These are phyloP conservation scores for Heliopora coerulea DNA, from an alignment of 92 coral and sea anemone species.

Conservation along the genomic window DNA sequence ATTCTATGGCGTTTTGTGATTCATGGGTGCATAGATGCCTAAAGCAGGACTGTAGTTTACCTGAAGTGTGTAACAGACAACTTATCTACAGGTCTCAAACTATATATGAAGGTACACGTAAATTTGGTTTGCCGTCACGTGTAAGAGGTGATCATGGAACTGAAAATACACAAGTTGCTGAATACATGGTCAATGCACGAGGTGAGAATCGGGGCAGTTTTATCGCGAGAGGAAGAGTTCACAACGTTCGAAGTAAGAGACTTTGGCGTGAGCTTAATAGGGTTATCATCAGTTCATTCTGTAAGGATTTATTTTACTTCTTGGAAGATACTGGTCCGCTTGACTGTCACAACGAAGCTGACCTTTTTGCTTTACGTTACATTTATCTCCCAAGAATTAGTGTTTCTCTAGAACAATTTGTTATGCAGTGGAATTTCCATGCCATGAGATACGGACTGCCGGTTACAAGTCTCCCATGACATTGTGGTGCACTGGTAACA, in stretches of 20 bases:
- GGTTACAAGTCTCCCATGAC: slow-evolving; percentile 56
- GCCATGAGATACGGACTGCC: slow-evolving; percentile 52
- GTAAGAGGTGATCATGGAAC: slow-evolving; percentile 57
- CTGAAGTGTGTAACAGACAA: slow-evolving; percentile 57
- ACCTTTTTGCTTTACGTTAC: slow-evolving; percentile 56
- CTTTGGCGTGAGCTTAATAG: slow-evolving; percentile 55
- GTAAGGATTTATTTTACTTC: slow-evolving; percentile 56
- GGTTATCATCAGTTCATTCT: slow-evolving; percentile 45
- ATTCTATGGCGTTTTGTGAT: slow-evolving; percentile 57
- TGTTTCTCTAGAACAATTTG: slow-evolving; percentile 27
- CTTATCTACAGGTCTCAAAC: slow-evolving; percentile 40
- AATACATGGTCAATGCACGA: slow-evolving; percentile 56
- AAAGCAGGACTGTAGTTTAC: slow-evolving; percentile 53
- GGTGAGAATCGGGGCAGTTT: slow-evolving; percentile 63
- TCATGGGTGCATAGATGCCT: slow-evolving; percentile 62
- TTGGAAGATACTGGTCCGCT: slow-evolving; percentile 54
- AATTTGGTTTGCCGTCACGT: slow-evolving; percentile 52
- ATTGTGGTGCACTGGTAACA: slow-evolving; percentile 48
- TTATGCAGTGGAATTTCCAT: slow-evolving; percentile 46
- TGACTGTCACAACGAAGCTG: slow-evolving; percentile 50
- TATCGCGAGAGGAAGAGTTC: slow-evolving; percentile 56
- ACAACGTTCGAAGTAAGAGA: slow-evolving; percentile 37
- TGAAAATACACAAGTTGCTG: slow-evolving; percentile 55
- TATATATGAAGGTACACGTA: slow-evolving; percentile 44
- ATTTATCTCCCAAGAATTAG: slow-evolving; percentile 60